These are phyloP conservation scores for Abrostola triplasia DNA, from an alignment of 2,888 invertebrate genomes.

Conservation along the genomic window DNA sequence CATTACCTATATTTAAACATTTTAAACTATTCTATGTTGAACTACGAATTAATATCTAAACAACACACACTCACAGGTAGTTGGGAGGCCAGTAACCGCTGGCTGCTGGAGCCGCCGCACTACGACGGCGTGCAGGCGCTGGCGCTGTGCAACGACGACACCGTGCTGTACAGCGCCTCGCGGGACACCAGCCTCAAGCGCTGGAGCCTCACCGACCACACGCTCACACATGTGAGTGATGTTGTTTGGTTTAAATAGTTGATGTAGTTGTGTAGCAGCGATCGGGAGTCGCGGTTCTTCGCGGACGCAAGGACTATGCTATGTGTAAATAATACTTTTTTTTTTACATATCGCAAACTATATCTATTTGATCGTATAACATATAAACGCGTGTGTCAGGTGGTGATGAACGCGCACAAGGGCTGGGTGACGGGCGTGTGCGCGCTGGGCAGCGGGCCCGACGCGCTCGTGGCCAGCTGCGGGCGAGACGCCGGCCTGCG, in stretches of 20 bases:
- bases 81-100: slow-evolving; percentile 86
- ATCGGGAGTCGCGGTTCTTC: no score
- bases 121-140: slow-evolving; percentile 96
- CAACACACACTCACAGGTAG: slow-evolving; percentile 60
- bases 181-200: slow-evolving; percentile 95
- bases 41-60: no score
- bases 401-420: slow-evolving; percentile 94
- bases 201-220: slow-evolving; percentile 91
- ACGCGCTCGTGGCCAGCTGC: slow-evolving; percentile 89
- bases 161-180: slow-evolving; percentile 93
- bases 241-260: neutral
- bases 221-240: slow-evolving; percentile 86
- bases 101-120: slow-evolving; percentile 94
- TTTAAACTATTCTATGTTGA: no score
- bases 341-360: no score
- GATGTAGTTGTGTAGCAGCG: neutral
- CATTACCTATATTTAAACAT: no score
- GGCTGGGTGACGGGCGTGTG: slow-evolving; percentile 95
- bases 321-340: no score
- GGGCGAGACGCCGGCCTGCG: slow-evolving; percentile 93
- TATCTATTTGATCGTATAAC: no score
- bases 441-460: slow-evolving; percentile 56
- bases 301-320: no score
- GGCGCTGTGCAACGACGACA: slow-evolving; percentile 89
- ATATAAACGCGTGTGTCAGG: slow-evolving; percentile 59